Percentiles rank a stretch among this genome's conserved stretches.
These are phyloP conservation scores for Andrena dorsata DNA, from an alignment of 2,888 invertebrate genomes.

Conservation along the genomic window DNA sequence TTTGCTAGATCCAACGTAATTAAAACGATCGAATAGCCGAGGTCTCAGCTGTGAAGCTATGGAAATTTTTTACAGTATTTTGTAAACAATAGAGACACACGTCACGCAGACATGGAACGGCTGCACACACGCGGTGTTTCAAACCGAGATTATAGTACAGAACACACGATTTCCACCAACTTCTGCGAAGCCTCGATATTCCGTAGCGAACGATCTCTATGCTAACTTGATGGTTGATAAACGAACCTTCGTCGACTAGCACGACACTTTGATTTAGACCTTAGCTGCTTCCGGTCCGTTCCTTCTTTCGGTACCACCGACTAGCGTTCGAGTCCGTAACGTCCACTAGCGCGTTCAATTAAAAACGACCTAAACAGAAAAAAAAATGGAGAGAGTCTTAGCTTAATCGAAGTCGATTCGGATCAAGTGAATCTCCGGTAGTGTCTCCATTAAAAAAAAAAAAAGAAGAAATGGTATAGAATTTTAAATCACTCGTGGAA, in stretches of 20 bases:
- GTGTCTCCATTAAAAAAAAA: constrained; percentile 15
- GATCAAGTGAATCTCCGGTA: constrained; percentile 29
- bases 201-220: constrained; percentile 33
- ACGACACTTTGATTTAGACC: constrained; percentile 45
- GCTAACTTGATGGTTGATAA: constrained; percentile 17
- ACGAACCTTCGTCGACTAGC: constrained; percentile 35
- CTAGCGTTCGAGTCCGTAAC: constrained; percentile 51
- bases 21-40: constrained; percentile 26
- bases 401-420: constrained; percentile 42
- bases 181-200: constrained; percentile 9
- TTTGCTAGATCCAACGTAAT: constrained; percentile 23
- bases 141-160: constrained; percentile 14
- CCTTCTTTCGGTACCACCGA: constrained; percentile 54
- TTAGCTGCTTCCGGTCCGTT: constrained; percentile 55
- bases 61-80: constrained; percentile 70
- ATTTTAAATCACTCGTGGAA: constrained; percentile 1
- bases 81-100: constrained; percentile 61
- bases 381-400: constrained; percentile 16
- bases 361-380: constrained; percentile 18
- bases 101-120: constrained; percentile 33
- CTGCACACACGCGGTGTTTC: constrained; percentile 22
- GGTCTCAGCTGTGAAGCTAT: constrained; percentile 12
- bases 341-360: constrained; percentile 55
- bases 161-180: constrained; percentile 12
- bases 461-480: not conserved